Percentiles rank a stretch among this genome's conserved stretches.
phyloP scores from a whole-genome alignment of 1,140 invertebrate species.

The Hydropsyche tenuis region DNA sequence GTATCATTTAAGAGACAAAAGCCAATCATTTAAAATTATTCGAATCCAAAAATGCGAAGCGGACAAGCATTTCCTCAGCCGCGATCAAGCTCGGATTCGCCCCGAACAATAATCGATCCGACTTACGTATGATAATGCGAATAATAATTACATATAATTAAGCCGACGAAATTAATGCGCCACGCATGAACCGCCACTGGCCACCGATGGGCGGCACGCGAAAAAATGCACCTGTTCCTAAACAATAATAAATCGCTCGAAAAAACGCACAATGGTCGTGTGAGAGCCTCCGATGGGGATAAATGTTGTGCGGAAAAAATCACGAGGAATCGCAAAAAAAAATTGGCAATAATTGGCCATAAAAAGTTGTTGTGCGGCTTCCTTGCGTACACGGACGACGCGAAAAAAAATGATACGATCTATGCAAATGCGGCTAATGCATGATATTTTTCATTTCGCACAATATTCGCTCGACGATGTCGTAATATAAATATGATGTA shows the following conservation, averaged over 20 bases:
- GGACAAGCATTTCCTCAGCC: no score
- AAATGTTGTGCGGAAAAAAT: no score
- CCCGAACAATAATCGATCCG: no score
- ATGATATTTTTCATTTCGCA: conserved; percentile 9
- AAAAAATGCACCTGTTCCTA: conserved; percentile 23
- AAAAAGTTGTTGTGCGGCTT: conserved; percentile 21
- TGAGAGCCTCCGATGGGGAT: neutral
- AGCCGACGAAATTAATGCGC: conserved; percentile 39
- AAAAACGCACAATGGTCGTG: neutral
- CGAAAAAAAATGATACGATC: conserved; percentile 8
- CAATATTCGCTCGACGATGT: conserved; percentile 9
- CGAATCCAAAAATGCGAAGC: no score
- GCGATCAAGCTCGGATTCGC: no score
- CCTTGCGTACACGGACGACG: neutral
- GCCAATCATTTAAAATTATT: no score
- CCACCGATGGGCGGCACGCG: conserved; percentile 28
- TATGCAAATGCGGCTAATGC: conserved; percentile 14
- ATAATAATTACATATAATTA: conserved; percentile 41
- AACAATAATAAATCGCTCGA: neutral
- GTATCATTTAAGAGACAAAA: no score
- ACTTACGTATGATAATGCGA: no score
- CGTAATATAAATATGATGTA: no score
- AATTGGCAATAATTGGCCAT: conserved; percentile 6
- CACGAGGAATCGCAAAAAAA: neutral
- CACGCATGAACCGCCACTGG: conserved; percentile 37